phyloP scores from a whole-genome alignment of 2,113 vertebrate species.

The Petaurus breviceps region DNA sequence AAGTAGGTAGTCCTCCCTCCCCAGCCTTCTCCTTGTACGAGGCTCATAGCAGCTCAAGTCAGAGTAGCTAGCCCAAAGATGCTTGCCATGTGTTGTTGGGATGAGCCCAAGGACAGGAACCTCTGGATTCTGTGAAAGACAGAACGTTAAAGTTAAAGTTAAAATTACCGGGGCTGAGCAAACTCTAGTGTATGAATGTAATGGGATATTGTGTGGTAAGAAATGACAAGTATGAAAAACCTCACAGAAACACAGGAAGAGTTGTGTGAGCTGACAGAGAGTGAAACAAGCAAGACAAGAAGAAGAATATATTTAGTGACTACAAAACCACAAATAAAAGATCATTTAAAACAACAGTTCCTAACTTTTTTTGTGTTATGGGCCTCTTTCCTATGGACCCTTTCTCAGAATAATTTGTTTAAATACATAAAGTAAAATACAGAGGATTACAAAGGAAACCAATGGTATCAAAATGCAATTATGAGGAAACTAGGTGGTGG shows the following conservation, averaged over 20 bases:
- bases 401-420: background rate
- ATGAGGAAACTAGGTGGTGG: background rate
- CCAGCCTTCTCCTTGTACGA: no score
- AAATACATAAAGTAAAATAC: background rate
- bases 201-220: background rate
- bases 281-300: background rate
- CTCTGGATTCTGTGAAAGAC: background rate
- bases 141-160: background rate
- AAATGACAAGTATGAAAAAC: background rate
- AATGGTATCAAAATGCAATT: background rate
- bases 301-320: background rate
- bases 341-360: background rate
- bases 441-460: background rate
- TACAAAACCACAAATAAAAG: background rate
- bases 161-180: background rate
- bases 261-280: background rate
- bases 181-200: background rate
- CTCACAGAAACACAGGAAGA: background rate
- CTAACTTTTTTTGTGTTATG: background rate
- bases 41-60: rapidly evolving
- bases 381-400: background rate
- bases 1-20: no score
- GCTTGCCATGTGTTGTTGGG: background rate
- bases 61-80: background rate
- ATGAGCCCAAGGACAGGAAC: background rate